phyloP scores from a whole-genome alignment of 2,797 vertebrate species.

The Pachyuromys duprasi region DNA sequence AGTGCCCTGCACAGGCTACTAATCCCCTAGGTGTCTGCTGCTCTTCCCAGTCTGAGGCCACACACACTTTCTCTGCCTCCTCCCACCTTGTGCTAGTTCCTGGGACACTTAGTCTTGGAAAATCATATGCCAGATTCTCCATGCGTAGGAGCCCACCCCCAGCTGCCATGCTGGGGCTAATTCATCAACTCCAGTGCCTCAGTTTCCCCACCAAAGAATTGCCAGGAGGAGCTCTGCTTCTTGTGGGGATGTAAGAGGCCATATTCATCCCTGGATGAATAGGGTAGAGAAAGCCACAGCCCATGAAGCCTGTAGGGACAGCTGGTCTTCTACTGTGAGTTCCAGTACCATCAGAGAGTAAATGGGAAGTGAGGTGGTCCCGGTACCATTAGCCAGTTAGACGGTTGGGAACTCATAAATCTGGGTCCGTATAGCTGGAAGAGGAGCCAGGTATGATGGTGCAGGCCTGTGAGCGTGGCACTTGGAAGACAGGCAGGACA shows the following conservation, averaged over 20 bases:
- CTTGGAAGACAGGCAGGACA: neutral
- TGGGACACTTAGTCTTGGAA: neutral
- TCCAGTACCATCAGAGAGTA: neutral
- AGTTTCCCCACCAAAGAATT: neutral
- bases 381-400: neutral
- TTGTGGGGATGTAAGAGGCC: neutral
- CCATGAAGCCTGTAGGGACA: no score
- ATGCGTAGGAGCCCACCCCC: neutral
- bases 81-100: neutral
- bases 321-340: neutral
- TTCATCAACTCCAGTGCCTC: slow-evolving; percentile 1
- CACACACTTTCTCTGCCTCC: neutral
- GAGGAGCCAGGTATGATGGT: neutral
- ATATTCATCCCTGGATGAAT: neutral
- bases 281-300: neutral
- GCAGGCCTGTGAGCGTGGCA: neutral
- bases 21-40: slow-evolving; percentile 42
- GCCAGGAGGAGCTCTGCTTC: neutral
- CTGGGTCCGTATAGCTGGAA: neutral
- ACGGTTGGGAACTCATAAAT: neutral
- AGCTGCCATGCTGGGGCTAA: neutral
- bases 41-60: neutral
- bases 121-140: neutral
- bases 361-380: neutral
- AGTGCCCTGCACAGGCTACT: slow-evolving; percentile 46